Evolutionary conservation across 2,113 vertebrate genomes (phyloP), one percentile per base, ranked within the genome.

Genomic region (Aythya baeri): DNA sequence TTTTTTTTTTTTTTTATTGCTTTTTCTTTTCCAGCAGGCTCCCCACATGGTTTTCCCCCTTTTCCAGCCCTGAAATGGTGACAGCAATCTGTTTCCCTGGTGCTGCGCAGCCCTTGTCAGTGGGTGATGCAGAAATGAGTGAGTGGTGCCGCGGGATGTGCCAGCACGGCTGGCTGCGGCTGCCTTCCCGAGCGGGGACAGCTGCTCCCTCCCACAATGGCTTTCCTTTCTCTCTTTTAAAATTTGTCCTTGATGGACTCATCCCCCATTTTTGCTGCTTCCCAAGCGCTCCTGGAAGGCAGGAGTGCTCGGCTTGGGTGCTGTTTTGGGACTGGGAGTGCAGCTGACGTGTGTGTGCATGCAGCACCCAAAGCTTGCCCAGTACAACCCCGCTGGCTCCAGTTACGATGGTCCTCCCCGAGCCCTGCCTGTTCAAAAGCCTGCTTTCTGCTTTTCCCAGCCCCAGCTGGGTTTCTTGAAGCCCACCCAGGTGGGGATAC

Each of bases 71-170:
- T 2, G 63, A 85, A 70, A 86, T 86, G 84, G 87, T 17, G 63
- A 81, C 91, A 91, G 88, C 86, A 93, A 88, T 91, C 95, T 96
- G 93, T 86, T 93, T 41, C 4, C 3, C 49, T 25, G 74, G 72
- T 71, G 83, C 63, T 63, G 46, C 41, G 2, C 61, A n/a, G 68
- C 9, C 34, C 77, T 27, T 86, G 86, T 85, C 71, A 41, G 86
- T 62, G 91, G 77, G 76, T 72, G 21, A 81, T 25, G 88, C 88
- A 84, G 32, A 79, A 50, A 73, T 55, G 93, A 94, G 91, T 83
- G 93, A 88, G 70, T 95, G 5, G 78, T 85, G 91, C 55, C 27
- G 94, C 2, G 1, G 83, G 94, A 77, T 86, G 92, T 85, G 94
- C 93, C 91, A 92, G 88, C 3, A 32, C 0, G 80, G 80, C 29